phyloP scores from a whole-genome alignment of 2,113 vertebrate genomes.

The Rostratula benghalensis region DNA sequence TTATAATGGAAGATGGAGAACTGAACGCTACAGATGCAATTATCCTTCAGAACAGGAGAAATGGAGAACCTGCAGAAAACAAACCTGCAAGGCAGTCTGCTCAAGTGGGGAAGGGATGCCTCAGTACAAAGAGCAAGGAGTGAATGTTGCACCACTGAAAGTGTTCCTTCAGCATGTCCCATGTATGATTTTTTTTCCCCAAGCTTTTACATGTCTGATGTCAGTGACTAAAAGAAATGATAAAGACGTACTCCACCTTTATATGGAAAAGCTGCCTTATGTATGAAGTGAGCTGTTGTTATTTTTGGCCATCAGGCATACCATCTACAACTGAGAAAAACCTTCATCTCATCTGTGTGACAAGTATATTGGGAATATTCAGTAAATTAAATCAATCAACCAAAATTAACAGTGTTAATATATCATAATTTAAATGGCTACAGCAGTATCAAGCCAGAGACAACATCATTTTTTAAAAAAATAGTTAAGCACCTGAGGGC shows the following conservation, averaged over 20 bases:
- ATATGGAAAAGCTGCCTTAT: not conserved
- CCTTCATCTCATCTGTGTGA: not conserved
- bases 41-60: not conserved
- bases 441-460: not conserved
- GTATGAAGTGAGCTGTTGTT: not conserved
- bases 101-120: not conserved
- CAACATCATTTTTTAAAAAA: not conserved
- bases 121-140: not conserved
- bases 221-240: not conserved
- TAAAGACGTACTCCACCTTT: not conserved
- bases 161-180: not conserved
- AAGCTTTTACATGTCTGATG: not conserved
- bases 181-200: not conserved
- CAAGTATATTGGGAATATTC: not conserved
- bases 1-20: not conserved
- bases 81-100: not conserved
- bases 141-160: not conserved
- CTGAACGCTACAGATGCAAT: not conserved
- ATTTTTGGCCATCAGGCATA: not conserved
- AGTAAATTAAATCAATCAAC: not conserved
- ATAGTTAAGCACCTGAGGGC: not conserved
- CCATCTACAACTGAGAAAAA: not conserved
- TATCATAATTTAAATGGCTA: not conserved
- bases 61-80: not conserved
- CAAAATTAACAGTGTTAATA: not conserved